A percentile compares a stretch with the other conserved stretches of the same genome.
These are phyloP conservation scores for Halcyon senegalensis DNA, from an alignment of 2,113 vertebrate species.

Conservation along the genomic window DNA sequence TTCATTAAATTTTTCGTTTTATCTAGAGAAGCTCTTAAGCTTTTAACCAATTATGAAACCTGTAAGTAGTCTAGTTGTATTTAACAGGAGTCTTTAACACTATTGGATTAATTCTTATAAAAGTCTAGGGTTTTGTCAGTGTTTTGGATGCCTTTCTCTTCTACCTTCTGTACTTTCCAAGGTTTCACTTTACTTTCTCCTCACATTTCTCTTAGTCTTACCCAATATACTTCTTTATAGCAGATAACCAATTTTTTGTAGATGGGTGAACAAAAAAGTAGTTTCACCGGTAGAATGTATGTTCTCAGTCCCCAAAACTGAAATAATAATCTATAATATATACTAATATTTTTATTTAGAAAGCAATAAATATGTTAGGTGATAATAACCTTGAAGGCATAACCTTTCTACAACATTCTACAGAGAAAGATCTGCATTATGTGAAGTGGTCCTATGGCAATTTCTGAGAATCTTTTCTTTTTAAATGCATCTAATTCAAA, in stretches of 20 bases:
- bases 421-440: neutral
- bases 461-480: neutral
- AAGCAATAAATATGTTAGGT: neutral
- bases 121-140: neutral
- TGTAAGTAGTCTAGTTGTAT: neutral
- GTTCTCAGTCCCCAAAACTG: neutral
- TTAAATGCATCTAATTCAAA: neutral
- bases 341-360: neutral
- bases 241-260: neutral
- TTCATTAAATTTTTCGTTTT: neutral
- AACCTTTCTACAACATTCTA: neutral
- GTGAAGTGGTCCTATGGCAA: accelerated
- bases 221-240: neutral
- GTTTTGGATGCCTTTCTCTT: neutral
- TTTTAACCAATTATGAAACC: neutral
- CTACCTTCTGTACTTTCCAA: neutral
- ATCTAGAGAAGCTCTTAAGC: neutral
- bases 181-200: neutral
- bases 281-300: neutral
- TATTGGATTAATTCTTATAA: neutral
- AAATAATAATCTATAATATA: neutral
- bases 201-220: neutral
- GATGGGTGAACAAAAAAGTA: neutral
- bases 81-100: neutral
- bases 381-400: neutral